A percentile compares a stretch with the other conserved stretches of the same genome.
These are phyloP conservation scores for Allophyes oxyacanthae DNA, from an alignment of 2,888 invertebrate species.

Conservation along the genomic window DNA sequence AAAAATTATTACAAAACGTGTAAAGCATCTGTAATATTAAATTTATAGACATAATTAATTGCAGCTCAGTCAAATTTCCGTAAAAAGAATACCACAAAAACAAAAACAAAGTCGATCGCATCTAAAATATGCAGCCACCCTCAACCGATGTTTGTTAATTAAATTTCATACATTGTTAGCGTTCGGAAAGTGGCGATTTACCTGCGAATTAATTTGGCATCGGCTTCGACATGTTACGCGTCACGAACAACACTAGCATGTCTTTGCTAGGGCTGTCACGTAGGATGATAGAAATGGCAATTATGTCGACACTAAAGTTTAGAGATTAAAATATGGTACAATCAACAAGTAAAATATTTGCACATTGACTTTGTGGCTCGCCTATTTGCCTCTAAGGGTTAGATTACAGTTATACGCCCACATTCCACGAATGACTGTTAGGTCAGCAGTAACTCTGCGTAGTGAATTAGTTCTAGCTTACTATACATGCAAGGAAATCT, in stretches of 20 bases:
- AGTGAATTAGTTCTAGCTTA: too few relatives aligned
- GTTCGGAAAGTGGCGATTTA: conserved; percentile 66
- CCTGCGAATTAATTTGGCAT: conserved; percentile 70
- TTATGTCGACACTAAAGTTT: conserved; percentile 16
- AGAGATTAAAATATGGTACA: conserved; percentile 21
- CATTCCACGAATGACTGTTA: too few relatives aligned
- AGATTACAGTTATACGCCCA: too few relatives aligned
- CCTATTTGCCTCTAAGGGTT: too few relatives aligned
- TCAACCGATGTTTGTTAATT: conserved; percentile 64
- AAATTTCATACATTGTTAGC: conserved; percentile 69
- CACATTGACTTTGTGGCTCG: background rate
- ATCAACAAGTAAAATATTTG: conserved; percentile 36
- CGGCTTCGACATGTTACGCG: conserved; percentile 46
- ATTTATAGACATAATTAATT: background rate
- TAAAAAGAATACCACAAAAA: conserved; percentile 6
- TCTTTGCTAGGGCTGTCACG: conserved; percentile 66
- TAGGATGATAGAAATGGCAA: background rate
- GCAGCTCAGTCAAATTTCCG: background rate
- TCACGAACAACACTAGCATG: conserved; percentile 62
- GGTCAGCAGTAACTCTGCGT: too few relatives aligned
- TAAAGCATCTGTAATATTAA: too few relatives aligned
- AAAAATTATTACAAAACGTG: too few relatives aligned
- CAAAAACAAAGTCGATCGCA: conserved; percentile 5
- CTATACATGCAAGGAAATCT: too few relatives aligned
- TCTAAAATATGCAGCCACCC: conserved; percentile 33